Conservation (phyloP, 2,797 vertebrate species). For the Ctenopoma multispine region DNA sequence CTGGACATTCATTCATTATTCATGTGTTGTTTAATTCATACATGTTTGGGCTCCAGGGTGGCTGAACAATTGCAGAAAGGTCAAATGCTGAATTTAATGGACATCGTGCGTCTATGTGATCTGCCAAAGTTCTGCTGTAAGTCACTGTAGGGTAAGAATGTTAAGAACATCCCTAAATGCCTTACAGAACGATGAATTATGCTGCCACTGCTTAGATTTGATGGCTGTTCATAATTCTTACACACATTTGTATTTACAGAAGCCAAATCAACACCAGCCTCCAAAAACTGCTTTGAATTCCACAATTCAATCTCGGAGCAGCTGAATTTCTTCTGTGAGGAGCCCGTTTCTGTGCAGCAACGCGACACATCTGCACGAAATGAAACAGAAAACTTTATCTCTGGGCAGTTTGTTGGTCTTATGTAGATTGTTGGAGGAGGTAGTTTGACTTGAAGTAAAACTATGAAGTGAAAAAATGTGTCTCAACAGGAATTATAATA, state of each 20-base stretch:
- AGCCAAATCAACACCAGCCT: neutral
- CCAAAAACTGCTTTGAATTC: neutral
- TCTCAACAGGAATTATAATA: neutral
- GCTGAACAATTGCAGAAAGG: slow-evolving; percentile 2
- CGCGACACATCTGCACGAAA: neutral
- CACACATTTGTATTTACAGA: neutral
- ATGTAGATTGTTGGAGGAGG: too few species aligned
- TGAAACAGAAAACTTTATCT: too few species aligned
- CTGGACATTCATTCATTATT: slow-evolving; percentile 25
- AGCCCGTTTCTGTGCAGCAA: neutral
- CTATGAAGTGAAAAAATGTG: neutral
- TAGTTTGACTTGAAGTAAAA: too few species aligned
- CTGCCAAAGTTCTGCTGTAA: neutral
- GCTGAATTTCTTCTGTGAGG: neutral
- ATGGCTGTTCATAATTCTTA: neutral
- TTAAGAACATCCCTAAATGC: slow-evolving; percentile 10
- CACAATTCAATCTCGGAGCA: neutral
- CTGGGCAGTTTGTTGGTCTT: neutral
- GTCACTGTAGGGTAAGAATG: neutral
- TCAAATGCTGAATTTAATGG: slow-evolving; percentile 9
- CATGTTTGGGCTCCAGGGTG: neutral
- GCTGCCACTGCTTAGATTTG: neutral
- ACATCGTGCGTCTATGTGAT: neutral
- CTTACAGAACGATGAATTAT: neutral
- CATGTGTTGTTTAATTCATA: slow-evolving; percentile 18